Evolutionary conservation across 2,797 vertebrate genomes (phyloP).

Genomic region (Botia kubotai): DNA sequence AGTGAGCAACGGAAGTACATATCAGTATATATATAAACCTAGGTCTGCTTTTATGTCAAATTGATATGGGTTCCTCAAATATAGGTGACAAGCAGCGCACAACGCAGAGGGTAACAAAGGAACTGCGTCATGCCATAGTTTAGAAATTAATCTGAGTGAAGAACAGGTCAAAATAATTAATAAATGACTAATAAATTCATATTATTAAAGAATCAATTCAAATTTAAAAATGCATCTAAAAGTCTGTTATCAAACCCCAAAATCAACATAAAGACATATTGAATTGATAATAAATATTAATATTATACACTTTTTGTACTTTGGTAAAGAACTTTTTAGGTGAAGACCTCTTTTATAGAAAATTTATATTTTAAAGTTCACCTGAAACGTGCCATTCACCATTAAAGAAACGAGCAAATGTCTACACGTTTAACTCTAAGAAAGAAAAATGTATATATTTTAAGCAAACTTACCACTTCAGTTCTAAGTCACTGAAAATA

Average conservation of each 20-base stretch:
- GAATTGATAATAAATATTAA: too few species aligned
- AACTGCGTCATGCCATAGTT: not conserved
- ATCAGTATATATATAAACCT: not conserved
- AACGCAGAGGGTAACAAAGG: not conserved
- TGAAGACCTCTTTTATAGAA: too few species aligned
- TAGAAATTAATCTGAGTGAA: not conserved
- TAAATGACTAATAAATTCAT: too few species aligned
- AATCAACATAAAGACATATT: too few species aligned
- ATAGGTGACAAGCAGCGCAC: not conserved
- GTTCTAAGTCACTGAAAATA: not conserved
- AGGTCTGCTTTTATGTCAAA: not conserved
- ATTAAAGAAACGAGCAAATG: not conserved
- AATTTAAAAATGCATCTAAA: too few species aligned
- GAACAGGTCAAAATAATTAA: not conserved
- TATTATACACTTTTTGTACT: too few species aligned
- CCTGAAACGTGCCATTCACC: not conserved
- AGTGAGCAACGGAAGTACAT: constrained; percentile 6
- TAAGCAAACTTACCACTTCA: constrained; percentile 29
- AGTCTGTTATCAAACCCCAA: too few species aligned
- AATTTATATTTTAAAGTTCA: not conserved
- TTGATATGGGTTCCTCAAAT: constrained; percentile 27
- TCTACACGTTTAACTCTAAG: not conserved
- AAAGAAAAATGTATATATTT: not conserved
- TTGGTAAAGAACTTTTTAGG: too few species aligned
- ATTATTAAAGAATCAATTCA: too few species aligned